These are phyloP conservation scores for Diglossa cyanea DNA, from an alignment of 2,797 vertebrate species.

Conservation along the genomic window DNA sequence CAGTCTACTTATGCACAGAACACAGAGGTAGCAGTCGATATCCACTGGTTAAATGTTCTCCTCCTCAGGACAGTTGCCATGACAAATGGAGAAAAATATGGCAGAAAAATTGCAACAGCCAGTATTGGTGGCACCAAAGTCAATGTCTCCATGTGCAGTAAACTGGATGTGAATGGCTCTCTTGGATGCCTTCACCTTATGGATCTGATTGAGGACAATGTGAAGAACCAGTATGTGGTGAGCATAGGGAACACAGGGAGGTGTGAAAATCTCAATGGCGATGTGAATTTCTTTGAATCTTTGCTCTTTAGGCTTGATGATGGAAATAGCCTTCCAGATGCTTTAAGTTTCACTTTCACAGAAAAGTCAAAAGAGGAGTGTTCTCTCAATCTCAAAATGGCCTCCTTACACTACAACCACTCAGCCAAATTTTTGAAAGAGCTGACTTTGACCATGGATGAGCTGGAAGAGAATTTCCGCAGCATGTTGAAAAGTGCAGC, in stretches of 20 bases:
- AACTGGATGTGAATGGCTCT: constrained; percentile 88
- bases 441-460: constrained; percentile 91
- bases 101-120: constrained; percentile 96
- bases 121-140: constrained; percentile 94
- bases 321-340: constrained; percentile 78
- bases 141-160: constrained; percentile 89
- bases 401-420: constrained; percentile 96
- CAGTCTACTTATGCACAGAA: constrained; percentile 91
- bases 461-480: constrained; percentile 93
- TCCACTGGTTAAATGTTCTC: constrained; percentile 92
- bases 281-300: constrained; percentile 71
- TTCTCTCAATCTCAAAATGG: constrained; percentile 89
- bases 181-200: constrained; percentile 92
- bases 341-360: constrained; percentile 87
- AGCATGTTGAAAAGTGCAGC: constrained; percentile 93
- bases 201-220: constrained; percentile 90
- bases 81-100: constrained; percentile 86
- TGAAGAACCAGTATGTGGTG: constrained; percentile 90
- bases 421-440: constrained; percentile 95
- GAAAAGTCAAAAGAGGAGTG: constrained; percentile 90
- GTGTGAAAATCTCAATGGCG: constrained; percentile 69
- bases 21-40: constrained; percentile 93
- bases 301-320: constrained; percentile 69
- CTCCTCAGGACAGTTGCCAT: constrained; percentile 89
- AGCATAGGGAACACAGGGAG: constrained; percentile 89